Conservation (phyloP, 1,140 invertebrate species). For the Drosophila pandora region DNA sequence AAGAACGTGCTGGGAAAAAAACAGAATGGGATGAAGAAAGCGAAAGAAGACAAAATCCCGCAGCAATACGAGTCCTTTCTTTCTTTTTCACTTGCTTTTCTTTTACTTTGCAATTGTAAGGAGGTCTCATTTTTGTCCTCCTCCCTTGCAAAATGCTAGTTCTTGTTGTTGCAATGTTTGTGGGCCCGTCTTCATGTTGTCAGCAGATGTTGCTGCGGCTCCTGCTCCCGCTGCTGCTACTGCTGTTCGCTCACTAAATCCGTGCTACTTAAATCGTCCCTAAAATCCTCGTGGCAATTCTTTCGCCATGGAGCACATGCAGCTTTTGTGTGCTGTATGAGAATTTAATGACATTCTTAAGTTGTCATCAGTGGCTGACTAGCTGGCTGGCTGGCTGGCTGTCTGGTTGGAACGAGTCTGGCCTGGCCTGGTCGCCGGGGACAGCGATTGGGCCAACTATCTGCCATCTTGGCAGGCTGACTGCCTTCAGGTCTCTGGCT, state of each 20-base stretch:
- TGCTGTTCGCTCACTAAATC: slow-evolving; percentile 73
- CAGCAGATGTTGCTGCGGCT: slow-evolving; percentile 37
- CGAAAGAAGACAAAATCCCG: slow-evolving; percentile 36
- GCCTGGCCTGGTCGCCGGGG: slow-evolving; percentile 42
- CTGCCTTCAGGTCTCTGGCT: slow-evolving; percentile 24
- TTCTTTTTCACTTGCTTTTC: slow-evolving; percentile 20
- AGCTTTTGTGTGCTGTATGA: slow-evolving; percentile 79
- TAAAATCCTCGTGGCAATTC: slow-evolving; percentile 82
- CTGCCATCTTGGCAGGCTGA: slow-evolving; percentile 48
- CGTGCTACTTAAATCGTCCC: slow-evolving; percentile 82
- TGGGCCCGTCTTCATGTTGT: slow-evolving; percentile 71
- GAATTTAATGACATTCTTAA: slow-evolving; percentile 82
- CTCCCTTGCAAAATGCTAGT: slow-evolving; percentile 58
- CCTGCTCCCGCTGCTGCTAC: slow-evolving; percentile 11
- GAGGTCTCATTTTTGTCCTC: slow-evolving; percentile 37
- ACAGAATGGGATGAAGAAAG: slow-evolving; percentile 19
- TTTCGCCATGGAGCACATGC: slow-evolving; percentile 80
- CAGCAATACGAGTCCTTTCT: slow-evolving; percentile 55
- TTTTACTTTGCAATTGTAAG: slow-evolving; percentile 50
- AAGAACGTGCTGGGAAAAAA: slow-evolving; percentile 20
- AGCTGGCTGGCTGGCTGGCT: slow-evolving; percentile 30
- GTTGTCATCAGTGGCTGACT: slow-evolving; percentile 76
- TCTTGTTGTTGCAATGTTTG: slow-evolving; percentile 55
- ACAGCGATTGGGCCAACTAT: slow-evolving; percentile 57
- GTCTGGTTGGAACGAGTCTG: slow-evolving; percentile 16